A percentile compares a stretch with the other conserved stretches of the same genome.
These are phyloP conservation scores for Linnaemya tessellans DNA, from an alignment of 2,888 invertebrate species.

Conservation along the genomic window DNA sequence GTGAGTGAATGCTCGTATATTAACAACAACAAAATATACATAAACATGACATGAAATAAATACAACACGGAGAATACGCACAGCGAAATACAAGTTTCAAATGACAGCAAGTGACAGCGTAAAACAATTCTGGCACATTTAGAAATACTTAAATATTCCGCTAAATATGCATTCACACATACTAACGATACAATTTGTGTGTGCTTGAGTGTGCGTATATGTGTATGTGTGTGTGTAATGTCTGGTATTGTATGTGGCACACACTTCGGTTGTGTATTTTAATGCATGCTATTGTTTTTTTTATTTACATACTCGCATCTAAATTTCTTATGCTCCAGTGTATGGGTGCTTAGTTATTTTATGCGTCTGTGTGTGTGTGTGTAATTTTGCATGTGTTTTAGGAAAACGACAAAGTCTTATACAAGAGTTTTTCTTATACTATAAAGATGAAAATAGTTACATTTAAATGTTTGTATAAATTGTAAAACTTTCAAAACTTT, in stretches of 20 bases:
- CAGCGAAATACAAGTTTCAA: constrained; percentile 51
- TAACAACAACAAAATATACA: background rate
- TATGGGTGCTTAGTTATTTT: background rate
- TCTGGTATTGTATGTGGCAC: constrained; percentile 5
- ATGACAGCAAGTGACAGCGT: constrained; percentile 78
- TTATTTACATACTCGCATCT: background rate
- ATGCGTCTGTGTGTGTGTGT: background rate
- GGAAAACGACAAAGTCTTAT: constrained; percentile 3
- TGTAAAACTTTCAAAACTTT: constrained; percentile 7
- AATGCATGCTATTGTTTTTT: constrained; percentile 9
- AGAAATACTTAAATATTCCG: constrained; percentile 1
- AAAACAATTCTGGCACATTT: constrained; percentile 46
- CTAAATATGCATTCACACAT: background rate
- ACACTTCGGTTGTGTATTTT: constrained; percentile 8
- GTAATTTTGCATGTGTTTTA: background rate
- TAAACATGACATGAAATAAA: constrained; percentile 2
- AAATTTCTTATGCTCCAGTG: background rate
- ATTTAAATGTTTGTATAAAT: constrained; percentile 6
- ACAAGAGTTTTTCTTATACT: background rate
- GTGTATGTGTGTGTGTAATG: background rate
- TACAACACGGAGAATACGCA: constrained; percentile 10
- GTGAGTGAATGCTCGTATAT: background rate
- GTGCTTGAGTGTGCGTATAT: background rate
- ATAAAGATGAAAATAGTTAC: background rate
- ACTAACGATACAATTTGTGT: too few relatives aligned